Conservation (phyloP, 2,113 vertebrate genomes). For the crab-eating macaque (Macaca fascicularis) region DNA sequence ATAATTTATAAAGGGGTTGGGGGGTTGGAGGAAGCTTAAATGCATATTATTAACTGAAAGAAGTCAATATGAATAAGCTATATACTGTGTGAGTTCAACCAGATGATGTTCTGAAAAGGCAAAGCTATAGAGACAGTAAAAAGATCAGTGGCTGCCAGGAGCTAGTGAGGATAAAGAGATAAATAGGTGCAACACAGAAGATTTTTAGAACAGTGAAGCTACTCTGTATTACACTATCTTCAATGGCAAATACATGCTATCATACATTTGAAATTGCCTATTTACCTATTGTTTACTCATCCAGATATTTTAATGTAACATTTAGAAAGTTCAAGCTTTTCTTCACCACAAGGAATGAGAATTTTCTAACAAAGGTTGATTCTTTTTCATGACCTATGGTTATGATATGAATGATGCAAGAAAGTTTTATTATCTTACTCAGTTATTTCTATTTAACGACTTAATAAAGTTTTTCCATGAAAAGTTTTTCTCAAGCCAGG, state of each 20-base stretch:
- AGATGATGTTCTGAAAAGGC: not conserved
- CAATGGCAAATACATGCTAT: not conserved
- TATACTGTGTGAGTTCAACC: not conserved
- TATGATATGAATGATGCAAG: not conserved
- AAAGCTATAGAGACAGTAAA: not conserved
- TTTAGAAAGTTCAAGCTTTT: not conserved
- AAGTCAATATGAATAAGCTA: not conserved
- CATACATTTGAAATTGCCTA: not conserved
- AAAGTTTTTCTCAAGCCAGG: not conserved
- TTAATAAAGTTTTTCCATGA: not conserved
- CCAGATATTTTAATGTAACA: not conserved
- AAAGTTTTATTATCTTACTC: not conserved
- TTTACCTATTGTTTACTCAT: not conserved
- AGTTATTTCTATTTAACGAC: not conserved
- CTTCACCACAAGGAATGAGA: not conserved
- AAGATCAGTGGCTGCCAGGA: not conserved
- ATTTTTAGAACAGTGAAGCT: not conserved
- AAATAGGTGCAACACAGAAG: not conserved
- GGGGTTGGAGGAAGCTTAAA: not conserved
- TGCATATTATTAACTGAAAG: not conserved
- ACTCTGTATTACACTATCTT: not conserved
- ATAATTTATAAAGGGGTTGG: rapidly evolving
- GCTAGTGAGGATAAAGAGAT: not conserved
- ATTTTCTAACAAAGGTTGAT: not conserved
- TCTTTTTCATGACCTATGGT: not conserved